Evolutionary conservation across 2,113 vertebrate species (phyloP), one percentile per base, ranked within the genome.

Genomic region (Thermophis baileyi): DNA sequence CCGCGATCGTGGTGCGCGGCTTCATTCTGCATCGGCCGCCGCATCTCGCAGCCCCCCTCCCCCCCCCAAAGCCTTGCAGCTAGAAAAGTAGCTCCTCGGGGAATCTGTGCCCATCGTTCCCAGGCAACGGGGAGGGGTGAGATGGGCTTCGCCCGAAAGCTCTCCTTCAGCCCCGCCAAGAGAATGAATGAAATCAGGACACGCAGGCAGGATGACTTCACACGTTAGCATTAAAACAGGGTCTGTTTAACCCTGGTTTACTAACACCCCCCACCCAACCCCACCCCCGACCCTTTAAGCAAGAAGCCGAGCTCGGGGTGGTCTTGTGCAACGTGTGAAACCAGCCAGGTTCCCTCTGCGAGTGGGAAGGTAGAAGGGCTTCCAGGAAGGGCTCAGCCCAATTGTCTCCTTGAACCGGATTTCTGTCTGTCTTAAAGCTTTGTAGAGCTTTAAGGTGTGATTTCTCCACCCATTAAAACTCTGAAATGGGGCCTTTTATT

Each of bases 241-340:
- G 6, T 74, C 69, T 6, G n/a, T 1, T 40, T 40, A 9, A 81
- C 18, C 6, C 6, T 22, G 35, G 18, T 44, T 22, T 22, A 20
- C 16, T 20, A 20, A 18, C 16, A 57, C 0, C 4, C 4, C 5
- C 20, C 53, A 20, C 1, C 6, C 6, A 3, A 0, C 47, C 47
- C 47, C 49, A 50, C 63, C 30, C 12, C 30, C 0, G 6, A 18
- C 0, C 11, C 30, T 25, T 51, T 2, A 8, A 35, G 49, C 86
- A 4, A 87, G 24, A 18, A 87, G 49, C 14, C 7, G 47, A 27
- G 47, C n/a, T 87, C 6, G 18, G 18, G 6, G 12, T 4, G 3
- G 87, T 2, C 30, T 35, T 35, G 47, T 3, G 49, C 87, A 88
- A 44, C 35, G 30, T n/a, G 47, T 7, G 47, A 30, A 27, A 14